Evolutionary conservation across 2,797 vertebrate species (phyloP).

Genomic region (Pseudocheirus occidentalis): DNA sequence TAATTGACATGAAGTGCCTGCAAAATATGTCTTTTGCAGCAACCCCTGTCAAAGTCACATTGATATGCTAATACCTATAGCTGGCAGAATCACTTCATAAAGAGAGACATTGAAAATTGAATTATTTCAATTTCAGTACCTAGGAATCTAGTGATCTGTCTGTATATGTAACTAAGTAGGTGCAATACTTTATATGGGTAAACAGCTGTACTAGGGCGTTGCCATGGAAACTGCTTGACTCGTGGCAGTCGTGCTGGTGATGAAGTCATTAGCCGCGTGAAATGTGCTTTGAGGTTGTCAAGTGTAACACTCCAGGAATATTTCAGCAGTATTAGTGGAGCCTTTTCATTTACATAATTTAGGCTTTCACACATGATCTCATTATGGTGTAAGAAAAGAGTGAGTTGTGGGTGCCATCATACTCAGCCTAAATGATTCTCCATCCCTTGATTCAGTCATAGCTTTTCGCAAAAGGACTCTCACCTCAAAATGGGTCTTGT

Average conservation of each 20-base stretch:
- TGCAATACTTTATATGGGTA: slow-evolving; percentile 87
- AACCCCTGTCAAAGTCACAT: slow-evolving; percentile 89
- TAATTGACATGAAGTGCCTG: slow-evolving; percentile 91
- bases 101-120: slow-evolving; percentile 89
- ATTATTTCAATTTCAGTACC: slow-evolving; percentile 90
- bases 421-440: slow-evolving; percentile 59
- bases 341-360: slow-evolving; percentile 88
- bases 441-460: slow-evolving; percentile 46
- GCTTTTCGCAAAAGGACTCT: slow-evolving; percentile 51
- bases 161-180: slow-evolving; percentile 89
- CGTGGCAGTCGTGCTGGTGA: slow-evolving; percentile 88
- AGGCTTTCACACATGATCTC: slow-evolving; percentile 84
- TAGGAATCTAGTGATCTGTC: slow-evolving; percentile 89
- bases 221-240: slow-evolving; percentile 89
- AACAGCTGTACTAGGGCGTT: slow-evolving; percentile 87
- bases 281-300: slow-evolving; percentile 89
- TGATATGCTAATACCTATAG: slow-evolving; percentile 91
- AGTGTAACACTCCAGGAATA: slow-evolving; percentile 88
- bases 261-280: slow-evolving; percentile 89
- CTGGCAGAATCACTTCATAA: slow-evolving; percentile 89
- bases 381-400: slow-evolving; percentile 76
- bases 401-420: slow-evolving; percentile 55
- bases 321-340: slow-evolving; percentile 86
- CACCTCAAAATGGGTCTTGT: slow-evolving; percentile 52
- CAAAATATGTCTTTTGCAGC: slow-evolving; percentile 89